Evolutionary conservation across 2,797 vertebrate genomes (phyloP), one percentile per base, ranked within the genome.

Genomic region (Lepilemur septentrionalis): DNA sequence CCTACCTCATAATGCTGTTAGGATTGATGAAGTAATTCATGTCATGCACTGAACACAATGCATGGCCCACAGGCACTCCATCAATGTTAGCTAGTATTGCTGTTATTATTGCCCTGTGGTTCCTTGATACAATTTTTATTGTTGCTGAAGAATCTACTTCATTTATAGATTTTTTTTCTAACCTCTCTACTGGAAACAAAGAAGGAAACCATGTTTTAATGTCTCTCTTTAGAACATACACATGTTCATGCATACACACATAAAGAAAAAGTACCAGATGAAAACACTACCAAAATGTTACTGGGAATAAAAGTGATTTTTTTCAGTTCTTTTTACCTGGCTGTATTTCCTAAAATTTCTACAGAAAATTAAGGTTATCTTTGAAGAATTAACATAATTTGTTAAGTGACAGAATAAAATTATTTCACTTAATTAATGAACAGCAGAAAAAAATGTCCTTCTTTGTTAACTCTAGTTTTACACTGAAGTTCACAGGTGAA

Each of bases 401-500:
- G 41, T 30, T 63, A 93, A 83, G 32, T 59, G 61, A 46, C 63
- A 87, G 65, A 89, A 78, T 93, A 91, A 70, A 73, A 70, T 81
- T 28, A 2, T 80, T 96, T 94, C 15, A 63, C 25, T 93, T 94
- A 65, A 95, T 87, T 81, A 83, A 76, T 30, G 7, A 55, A 93
- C 67, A 82, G 9, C 10, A 88, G 70, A 6, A 88, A 89, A 86
- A 89, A 86, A 17, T 28, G 28, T 23, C 70, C 61, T 91, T 91
- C 70, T 48, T 82, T 81, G 70, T 97, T 80, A 94, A 73, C 14
- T 59, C 69, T 95, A 25, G 23, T 89, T 91, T 97, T 98, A 91
- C 41, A 92, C 41, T 84, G 83, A 82, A 32, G 96, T 89, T 96
- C 91, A 67, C 80, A 98, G 95, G 38, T 83, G 95, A 96, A 97